These are phyloP conservation scores for Brienomyrus longianalis DNA, from an alignment of 2,113 vertebrate genomes.

Conservation along the genomic window DNA sequence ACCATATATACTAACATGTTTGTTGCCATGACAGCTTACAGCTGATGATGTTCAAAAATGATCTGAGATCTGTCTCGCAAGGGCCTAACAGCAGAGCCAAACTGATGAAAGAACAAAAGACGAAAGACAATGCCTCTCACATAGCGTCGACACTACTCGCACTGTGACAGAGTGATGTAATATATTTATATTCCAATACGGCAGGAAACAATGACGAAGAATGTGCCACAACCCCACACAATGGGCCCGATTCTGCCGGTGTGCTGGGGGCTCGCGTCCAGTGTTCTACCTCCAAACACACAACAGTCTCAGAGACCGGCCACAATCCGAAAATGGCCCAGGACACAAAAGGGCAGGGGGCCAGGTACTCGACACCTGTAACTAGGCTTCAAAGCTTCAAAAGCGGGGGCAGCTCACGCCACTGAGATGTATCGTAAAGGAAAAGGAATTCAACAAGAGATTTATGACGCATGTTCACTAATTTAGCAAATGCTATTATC, in stretches of 20 bases:
- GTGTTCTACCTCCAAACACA: background rate
- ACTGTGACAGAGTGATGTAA: constrained; percentile 39
- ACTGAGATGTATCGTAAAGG: background rate
- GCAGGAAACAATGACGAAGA: constrained; percentile 35
- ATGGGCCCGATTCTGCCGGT: constrained; percentile 28
- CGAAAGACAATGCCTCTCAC: constrained; percentile 33
- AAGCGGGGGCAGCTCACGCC: background rate
- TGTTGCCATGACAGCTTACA: background rate
- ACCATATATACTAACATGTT: background rate
- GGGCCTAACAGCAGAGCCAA: background rate
- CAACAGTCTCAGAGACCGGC: constrained; percentile 12
- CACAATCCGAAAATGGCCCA: background rate
- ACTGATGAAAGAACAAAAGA: constrained; percentile 2
- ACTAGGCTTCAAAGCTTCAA: background rate
- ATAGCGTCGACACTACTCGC: constrained; percentile 17
- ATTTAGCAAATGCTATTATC: background rate
- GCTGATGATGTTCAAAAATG: background rate
- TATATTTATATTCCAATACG: constrained; percentile 34
- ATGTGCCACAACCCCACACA: constrained; percentile 37
- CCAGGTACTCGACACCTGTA: background rate
- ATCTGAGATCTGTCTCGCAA: background rate
- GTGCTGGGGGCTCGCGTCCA: background rate
- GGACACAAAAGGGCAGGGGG: background rate
- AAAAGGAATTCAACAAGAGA: background rate
- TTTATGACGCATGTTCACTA: background rate